Evolutionary conservation across 2,888 invertebrate species (phyloP).

Genomic region (Blastobasis adustella): DNA sequence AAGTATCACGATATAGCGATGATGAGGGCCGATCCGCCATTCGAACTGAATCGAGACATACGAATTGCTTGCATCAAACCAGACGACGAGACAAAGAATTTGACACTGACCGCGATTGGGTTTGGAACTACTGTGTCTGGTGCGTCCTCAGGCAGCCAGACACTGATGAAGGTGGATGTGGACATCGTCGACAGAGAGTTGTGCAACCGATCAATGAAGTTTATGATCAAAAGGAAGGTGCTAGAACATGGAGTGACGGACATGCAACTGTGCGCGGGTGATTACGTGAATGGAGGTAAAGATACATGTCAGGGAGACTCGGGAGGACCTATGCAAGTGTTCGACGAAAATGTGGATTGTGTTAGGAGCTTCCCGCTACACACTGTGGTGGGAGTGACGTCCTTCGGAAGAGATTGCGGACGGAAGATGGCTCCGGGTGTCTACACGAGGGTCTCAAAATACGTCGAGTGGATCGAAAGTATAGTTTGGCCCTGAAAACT

Average conservation of each 20-base stretch:
- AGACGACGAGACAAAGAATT: constrained; percentile 25
- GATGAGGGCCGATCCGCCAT: constrained; percentile 65
- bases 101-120: constrained; percentile 74
- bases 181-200: constrained; percentile 38
- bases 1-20: constrained; percentile 80
- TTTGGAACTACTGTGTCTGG: constrained; percentile 75
- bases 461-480: constrained; percentile 65
- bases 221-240: constrained; percentile 47
- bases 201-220: constrained; percentile 57
- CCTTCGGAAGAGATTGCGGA: constrained; percentile 71
- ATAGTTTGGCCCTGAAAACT: constrained; percentile 53
- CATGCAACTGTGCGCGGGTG: constrained; percentile 62
- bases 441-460: constrained; percentile 62
- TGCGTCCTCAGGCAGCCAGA: constrained; percentile 49
- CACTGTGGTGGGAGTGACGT: constrained; percentile 65
- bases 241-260: constrained; percentile 45
- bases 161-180: constrained; percentile 65
- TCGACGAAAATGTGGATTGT: constrained; percentile 54
- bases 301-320: constrained; percentile 71
- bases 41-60: constrained; percentile 67
- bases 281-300: constrained; percentile 55
- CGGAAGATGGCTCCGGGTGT: constrained; percentile 68
- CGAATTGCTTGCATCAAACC: constrained; percentile 77
- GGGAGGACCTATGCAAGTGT: constrained; percentile 61
- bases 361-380: constrained; percentile 52